phyloP scores from a whole-genome alignment of 2,797 vertebrate species.

The Silurus aristotelis region DNA sequence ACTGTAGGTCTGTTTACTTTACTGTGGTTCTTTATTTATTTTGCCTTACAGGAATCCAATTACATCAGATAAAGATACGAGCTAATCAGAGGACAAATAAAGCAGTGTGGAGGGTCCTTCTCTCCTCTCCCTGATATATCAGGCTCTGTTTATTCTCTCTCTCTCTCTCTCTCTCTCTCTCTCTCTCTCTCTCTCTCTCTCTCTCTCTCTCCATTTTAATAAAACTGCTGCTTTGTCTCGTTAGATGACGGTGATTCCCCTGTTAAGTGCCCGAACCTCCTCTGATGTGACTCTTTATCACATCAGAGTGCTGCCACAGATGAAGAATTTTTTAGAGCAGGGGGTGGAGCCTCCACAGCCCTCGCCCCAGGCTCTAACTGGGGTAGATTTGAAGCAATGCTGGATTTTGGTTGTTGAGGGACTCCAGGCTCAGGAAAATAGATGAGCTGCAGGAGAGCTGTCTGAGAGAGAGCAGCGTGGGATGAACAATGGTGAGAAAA shows the following conservation, averaged over 20 bases:
- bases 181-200: constrained; percentile 5
- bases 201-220: constrained; percentile 43
- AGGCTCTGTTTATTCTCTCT: constrained; percentile 1
- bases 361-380: constrained; percentile 24
- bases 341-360: constrained; percentile 7
- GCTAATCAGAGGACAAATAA: background rate
- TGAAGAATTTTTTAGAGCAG: constrained; percentile 18
- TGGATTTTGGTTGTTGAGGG: constrained; percentile 14
- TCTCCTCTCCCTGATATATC: background rate
- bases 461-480: constrained; percentile 11
- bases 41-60: background rate
- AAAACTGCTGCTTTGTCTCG: constrained; percentile 47
- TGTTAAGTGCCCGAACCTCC: constrained; percentile 30
- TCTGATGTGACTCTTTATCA: constrained; percentile 46
- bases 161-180: constrained; percentile 2
- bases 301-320: constrained; percentile 23
- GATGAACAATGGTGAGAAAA: constrained; percentile 30
- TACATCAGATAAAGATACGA: background rate
- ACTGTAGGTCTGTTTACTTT: background rate
- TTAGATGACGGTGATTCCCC: constrained; percentile 43
- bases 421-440: constrained; percentile 15
- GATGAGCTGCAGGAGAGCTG: constrained; percentile 12
- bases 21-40: background rate
- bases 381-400: constrained; percentile 4
- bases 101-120: background rate